Base-by-base conservation (phyloP, 2,113 vertebrate genomes). In the Anhinga rufa region DNA sequence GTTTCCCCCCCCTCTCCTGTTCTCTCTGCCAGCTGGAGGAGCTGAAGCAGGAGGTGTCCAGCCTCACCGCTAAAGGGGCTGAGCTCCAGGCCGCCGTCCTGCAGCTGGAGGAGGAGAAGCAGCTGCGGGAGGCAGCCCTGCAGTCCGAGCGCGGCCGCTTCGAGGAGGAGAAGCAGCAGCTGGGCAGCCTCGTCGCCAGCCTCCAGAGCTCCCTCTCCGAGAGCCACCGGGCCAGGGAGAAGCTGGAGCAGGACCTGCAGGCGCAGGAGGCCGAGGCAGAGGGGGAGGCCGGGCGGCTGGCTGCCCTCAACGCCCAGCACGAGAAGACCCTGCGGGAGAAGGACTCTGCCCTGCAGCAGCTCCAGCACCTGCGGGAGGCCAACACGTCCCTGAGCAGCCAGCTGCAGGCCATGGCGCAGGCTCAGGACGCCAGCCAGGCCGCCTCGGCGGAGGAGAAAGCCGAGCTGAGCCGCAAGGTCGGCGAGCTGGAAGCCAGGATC, bases 1-100 rank as follows among this genome's bases (percentile, higher is more conserved):
- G 4, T 32, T 57, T 7, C 12, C 7, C 51, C 31, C 4, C 8
- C 38, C 38, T 40, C 28, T 8, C 36, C 5, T 34, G 38, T 71
- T 66, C 22, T 46, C 61, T 52, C 54, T n/a, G 31, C 16, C 96
- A 99, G 99, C 80, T 98, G 90, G 99, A 99, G 52, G 96, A 96
- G 48, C 90, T 99, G 66, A 98, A 98, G 71, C 98, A 98, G 92
- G 98, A 99, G 81, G 95, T 98, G 26, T 82, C 97, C 83, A 95
- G 71, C 54, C 97, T 99, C 5, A 60, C 75, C 0, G 21, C 96
- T 9, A 94, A 98, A 69, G 97, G 94, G 12, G 74, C 93, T 1
- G 95, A 98, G 80, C 98, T 98, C 40, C 97, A 97, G 62, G 95
- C 97, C 80, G 95, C 92, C 4, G 48, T 98, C 44, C 77, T 86